A percentile compares a stretch with the other conserved stretches of the same genome.
These are phyloP conservation scores for Coleophora flavipennella DNA, from an alignment of 2,888 invertebrate genomes.

Conservation along the genomic window DNA sequence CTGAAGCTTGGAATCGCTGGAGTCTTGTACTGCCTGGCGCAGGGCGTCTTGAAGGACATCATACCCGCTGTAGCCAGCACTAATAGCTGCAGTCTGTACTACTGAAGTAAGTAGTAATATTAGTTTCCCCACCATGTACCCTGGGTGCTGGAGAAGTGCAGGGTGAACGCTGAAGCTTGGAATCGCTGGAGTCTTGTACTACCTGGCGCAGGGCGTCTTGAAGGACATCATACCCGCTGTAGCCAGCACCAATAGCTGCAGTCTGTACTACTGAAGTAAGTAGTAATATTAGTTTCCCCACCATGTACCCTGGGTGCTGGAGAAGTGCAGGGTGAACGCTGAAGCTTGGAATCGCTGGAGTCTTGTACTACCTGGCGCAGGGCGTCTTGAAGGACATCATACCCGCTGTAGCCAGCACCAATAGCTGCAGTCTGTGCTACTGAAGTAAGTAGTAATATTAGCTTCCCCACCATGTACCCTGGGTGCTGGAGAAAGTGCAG, in stretches of 20 bases:
- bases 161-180: constrained; percentile 91
- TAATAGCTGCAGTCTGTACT: constrained; percentile 96
- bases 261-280: constrained; percentile 98
- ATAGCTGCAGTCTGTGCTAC: constrained; percentile 96
- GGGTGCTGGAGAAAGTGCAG: too few species aligned
- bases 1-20: too few species aligned
- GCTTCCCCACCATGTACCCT: too few species aligned
- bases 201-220: constrained; percentile 93
- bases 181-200: constrained; percentile 91
- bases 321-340: constrained; percentile 90
- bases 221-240: constrained; percentile 99
- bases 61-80: too few species aligned
- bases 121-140: too few species aligned
- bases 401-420: constrained; percentile 99
- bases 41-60: too few species aligned
- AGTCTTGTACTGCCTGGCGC: too few species aligned
- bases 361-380: constrained; percentile 91
- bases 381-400: constrained; percentile 99
- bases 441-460: constrained; percentile 83
- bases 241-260: constrained; percentile 98
- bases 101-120: too few species aligned
- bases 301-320: constrained; percentile 96
- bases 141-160: too few species aligned
- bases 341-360: constrained; percentile 89
- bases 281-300: too few species aligned